Percentiles rank a stretch among this genome's conserved stretches.
phyloP scores from a whole-genome alignment of 2,888 invertebrate species.

The Coenonympha glycerion region DNA sequence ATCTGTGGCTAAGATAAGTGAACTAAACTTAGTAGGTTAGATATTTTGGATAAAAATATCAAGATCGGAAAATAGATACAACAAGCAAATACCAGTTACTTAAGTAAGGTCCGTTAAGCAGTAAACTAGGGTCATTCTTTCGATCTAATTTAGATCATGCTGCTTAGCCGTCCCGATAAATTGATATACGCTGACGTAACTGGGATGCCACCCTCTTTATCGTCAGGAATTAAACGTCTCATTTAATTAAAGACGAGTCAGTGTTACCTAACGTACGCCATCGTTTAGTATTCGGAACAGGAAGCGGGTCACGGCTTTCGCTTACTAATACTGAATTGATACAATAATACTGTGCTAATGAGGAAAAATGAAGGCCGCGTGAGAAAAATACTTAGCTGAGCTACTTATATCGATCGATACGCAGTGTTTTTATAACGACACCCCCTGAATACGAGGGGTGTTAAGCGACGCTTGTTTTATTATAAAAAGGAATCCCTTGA shows the following conservation, averaged over 20 bases:
- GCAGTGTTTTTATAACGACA: neutral
- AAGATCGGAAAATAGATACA: too few species aligned
- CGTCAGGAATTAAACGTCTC: neutral
- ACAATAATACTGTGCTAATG: slow-evolving; percentile 10
- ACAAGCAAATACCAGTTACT: too few species aligned
- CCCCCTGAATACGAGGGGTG: neutral
- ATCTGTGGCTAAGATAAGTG: slow-evolving; percentile 18
- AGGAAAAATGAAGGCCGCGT: slow-evolving; percentile 3
- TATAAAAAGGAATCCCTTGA: neutral
- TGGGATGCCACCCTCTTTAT: neutral
- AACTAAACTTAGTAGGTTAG: too few species aligned
- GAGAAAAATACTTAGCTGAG: slow-evolving; percentile 6
- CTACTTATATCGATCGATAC: slow-evolving; percentile 2
- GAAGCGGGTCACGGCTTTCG: slow-evolving; percentile 5
- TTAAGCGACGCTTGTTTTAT: neutral
- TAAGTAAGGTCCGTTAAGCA: too few species aligned
- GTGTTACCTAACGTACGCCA: neutral
- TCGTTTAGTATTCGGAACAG: slow-evolving; percentile 5
- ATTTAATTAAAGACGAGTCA: slow-evolving; percentile 1
- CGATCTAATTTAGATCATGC: too few species aligned
- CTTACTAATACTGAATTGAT: slow-evolving; percentile 6
- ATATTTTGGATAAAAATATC: too few species aligned
- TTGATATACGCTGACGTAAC: neutral
- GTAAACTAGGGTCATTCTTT: too few species aligned
- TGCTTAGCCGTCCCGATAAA: neutral